Conservation (phyloP, 1,140 invertebrate species). For the Metaphire vulgaris region DNA sequence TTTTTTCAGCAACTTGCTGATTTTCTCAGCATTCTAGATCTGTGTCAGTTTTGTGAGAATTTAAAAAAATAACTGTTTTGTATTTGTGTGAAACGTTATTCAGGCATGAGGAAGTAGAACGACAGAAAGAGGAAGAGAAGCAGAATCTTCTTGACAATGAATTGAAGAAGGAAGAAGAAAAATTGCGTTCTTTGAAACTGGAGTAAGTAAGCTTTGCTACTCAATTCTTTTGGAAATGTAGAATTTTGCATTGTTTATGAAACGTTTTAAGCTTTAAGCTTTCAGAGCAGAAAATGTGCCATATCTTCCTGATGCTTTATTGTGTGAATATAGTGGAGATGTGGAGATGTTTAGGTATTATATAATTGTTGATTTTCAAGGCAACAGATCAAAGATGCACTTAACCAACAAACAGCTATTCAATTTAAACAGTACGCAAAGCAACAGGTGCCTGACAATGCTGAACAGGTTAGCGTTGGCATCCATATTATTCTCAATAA, state of each 20-base stretch:
- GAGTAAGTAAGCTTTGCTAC: not conserved
- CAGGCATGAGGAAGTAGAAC: constrained; percentile 51
- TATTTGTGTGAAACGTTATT: constrained; percentile 30
- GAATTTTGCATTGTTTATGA: no score
- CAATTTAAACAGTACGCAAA: constrained; percentile 85
- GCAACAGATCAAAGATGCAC: constrained; percentile 80
- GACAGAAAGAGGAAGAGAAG: constrained; percentile 47
- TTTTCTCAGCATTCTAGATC: no score
- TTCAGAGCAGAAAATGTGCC: no score
- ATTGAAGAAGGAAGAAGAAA: not conserved
- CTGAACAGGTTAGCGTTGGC: constrained; percentile 68
- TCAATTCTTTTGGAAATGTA: no score
- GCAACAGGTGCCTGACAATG: constrained; percentile 87
- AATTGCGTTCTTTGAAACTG: not conserved
- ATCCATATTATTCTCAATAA: no score
- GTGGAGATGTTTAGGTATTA: no score
- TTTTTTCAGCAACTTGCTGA: no score
- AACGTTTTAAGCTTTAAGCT: no score
- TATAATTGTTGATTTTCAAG: constrained; percentile 34
- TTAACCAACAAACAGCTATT: constrained; percentile 81
- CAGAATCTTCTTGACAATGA: not conserved
- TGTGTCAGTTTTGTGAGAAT: no score
- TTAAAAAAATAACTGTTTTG: no score
- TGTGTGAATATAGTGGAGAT: no score
- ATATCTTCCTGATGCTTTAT: no score